Base-by-base conservation (phyloP, 2,888 invertebrate species). In the Germaria angustata region DNA sequence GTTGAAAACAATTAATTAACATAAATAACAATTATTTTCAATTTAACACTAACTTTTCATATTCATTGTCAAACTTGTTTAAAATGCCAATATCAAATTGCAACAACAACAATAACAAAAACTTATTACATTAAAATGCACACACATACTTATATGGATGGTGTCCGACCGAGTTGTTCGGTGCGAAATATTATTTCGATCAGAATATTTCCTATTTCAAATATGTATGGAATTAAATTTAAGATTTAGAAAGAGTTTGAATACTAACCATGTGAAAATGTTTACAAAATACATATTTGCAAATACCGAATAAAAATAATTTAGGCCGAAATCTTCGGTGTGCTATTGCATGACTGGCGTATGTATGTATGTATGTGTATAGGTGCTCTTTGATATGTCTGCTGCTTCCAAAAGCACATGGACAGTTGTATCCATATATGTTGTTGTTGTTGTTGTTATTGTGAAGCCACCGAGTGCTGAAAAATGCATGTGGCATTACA, bases 21-120 rank as follows among this genome's bases (percentile, higher is more conserved):
- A 75, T 75, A 82, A 79, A 79, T 76, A 76, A 71, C 75, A 79
- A 82, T 82, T 79, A 82, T 79, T 82, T 79, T 66, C 75, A 82
- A 82, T 82, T 79, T 82, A 79, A 82, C 82, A 79, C 82, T 79
- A 59, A 76, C 71, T 61, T 69, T 76, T 76, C 75, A 79, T 79
- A 79, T 65, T 75, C 82, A 79, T 66, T 72, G 66, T 72, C 77
- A 72, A 77, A 79, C 79, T 76, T 66, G 82, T 79, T 82, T 46
- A 39, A 79, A 82, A 79, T 82, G 73, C 65, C 82, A 82, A 69
- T 73, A 73, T 73, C 68, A 66, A 78, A 17, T 17, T 57, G 15
- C 20, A 24, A 53, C 41, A 41, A 71, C n/a, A 28, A 41, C 17
- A 13, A 8, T 8, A 46, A 34, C 2, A 17, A 44, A 41, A n/a